phyloP scores from a whole-genome alignment of 2,888 invertebrate genomes.

The Theretra japonica region DNA sequence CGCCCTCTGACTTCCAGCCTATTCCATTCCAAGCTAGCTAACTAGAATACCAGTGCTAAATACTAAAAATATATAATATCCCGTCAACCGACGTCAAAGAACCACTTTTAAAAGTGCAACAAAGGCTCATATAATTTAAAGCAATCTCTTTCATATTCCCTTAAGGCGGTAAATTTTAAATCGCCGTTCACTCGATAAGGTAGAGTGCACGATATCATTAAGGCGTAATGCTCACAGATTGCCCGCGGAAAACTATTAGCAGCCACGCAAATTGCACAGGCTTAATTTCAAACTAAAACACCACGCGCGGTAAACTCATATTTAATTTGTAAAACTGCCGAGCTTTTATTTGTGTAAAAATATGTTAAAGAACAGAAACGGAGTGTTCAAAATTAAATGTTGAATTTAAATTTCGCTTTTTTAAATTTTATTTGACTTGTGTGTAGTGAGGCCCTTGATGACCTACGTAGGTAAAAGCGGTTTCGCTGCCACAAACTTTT shows the following conservation, averaged over 20 bases:
- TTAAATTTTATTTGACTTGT: too few relatives aligned
- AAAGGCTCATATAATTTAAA: conserved; percentile 18
- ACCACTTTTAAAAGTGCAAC: not conserved
- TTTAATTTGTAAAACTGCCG: not conserved
- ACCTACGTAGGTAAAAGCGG: too few relatives aligned
- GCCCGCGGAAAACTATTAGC: conserved; percentile 29
- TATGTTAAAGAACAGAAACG: not conserved
- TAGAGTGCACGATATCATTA: conserved; percentile 40
- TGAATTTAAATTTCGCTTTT: too few relatives aligned
- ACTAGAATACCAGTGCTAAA: too few relatives aligned
- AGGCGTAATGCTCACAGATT: conserved; percentile 18
- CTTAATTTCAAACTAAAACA: not conserved
- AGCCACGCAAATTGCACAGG: conserved; percentile 25
- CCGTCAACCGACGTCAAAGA: not conserved
- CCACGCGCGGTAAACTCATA: not conserved
- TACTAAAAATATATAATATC: too few relatives aligned
- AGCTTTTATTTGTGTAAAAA: not conserved
- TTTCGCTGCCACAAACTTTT: not conserved
- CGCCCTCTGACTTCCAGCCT: too few relatives aligned
- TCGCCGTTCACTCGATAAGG: conserved; percentile 36
- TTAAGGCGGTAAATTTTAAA: conserved; percentile 31
- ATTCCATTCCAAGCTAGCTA: too few relatives aligned
- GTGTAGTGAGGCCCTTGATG: too few relatives aligned
- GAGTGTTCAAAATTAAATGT: too few relatives aligned
- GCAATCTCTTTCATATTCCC: conserved; percentile 18